Conservation (phyloP, 2,797 vertebrate genomes). For the Sebastes minor region DNA sequence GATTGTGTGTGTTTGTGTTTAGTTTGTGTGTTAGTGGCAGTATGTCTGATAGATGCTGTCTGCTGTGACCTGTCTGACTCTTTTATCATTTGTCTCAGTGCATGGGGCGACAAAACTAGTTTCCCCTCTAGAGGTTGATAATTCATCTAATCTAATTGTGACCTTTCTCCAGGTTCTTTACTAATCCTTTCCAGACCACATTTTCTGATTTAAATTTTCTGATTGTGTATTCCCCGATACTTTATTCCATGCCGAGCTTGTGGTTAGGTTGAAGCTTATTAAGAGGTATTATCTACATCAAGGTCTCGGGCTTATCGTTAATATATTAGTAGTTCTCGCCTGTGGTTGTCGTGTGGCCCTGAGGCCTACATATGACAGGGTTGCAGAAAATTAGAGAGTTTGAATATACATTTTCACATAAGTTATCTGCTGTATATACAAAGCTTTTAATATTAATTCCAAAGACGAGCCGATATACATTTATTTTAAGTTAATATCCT, state of each 20-base stretch:
- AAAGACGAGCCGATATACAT: not conserved
- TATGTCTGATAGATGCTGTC: not conserved
- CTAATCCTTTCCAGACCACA: not conserved
- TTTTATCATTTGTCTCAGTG: not conserved
- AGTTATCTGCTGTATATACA: not conserved
- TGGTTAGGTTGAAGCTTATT: not conserved
- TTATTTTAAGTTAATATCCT: not conserved
- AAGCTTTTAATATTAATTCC: not conserved
- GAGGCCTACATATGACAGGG: not conserved
- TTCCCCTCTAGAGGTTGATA: not conserved
- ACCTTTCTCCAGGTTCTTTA: not conserved
- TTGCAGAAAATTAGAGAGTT: not conserved
- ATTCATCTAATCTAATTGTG: not conserved
- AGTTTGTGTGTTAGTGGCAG: not conserved
- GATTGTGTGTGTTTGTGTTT: not conserved
- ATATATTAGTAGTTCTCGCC: not conserved
- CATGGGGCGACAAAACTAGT: not conserved
- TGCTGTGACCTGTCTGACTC: not conserved
- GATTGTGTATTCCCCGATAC: not conserved
- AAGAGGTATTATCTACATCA: not conserved
- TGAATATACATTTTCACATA: not conserved
- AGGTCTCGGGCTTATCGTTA: not conserved
- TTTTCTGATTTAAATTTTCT: not conserved
- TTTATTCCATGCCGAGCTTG: not conserved
- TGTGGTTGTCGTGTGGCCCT: not conserved